These are phyloP conservation scores for Myopa tessellatipennis DNA, from an alignment of 2,888 invertebrate genomes.

Conservation along the genomic window DNA sequence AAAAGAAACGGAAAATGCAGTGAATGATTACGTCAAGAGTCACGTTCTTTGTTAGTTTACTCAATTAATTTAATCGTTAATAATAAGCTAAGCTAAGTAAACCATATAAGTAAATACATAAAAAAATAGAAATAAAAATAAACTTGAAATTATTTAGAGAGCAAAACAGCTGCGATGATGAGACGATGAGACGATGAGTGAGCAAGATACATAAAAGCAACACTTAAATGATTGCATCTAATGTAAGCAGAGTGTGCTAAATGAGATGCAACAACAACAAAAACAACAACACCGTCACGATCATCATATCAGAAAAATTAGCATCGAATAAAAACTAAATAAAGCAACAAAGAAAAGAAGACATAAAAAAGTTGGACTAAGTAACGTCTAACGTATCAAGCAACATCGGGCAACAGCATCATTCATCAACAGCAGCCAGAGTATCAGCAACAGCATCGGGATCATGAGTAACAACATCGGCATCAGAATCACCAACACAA, in stretches of 20 bases:
- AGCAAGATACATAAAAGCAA: not conserved
- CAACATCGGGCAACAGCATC: conserved; percentile 5
- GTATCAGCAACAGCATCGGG: not conserved
- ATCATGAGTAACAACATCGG: conserved; percentile 20
- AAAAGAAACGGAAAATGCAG: not conserved
- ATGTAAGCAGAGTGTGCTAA: not conserved
- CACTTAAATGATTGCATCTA: not conserved
- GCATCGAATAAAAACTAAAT: conserved; percentile 1
- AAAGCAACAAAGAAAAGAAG: conserved; percentile 7
- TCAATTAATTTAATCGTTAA: conserved; percentile 23
- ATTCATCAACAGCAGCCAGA: conserved; percentile 10
- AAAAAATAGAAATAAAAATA: conserved; percentile 28
- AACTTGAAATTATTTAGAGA: conserved; percentile 25
- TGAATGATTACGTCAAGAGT: not conserved
- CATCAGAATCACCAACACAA: conserved; percentile 18
- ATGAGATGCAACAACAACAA: conserved; percentile 22
- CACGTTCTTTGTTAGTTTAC: conserved; percentile 9
- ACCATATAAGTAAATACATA: conserved; percentile 4
- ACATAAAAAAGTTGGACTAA: not conserved
- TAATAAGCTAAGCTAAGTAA: conserved; percentile 19
- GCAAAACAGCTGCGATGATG: not conserved
- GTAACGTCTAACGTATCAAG: not conserved
- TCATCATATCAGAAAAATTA: conserved; percentile 4
- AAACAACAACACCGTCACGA: not conserved
- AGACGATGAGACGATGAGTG: not conserved